phyloP scores from a whole-genome alignment of 1,140 invertebrate genomes.

The Hormaphis cornu region DNA sequence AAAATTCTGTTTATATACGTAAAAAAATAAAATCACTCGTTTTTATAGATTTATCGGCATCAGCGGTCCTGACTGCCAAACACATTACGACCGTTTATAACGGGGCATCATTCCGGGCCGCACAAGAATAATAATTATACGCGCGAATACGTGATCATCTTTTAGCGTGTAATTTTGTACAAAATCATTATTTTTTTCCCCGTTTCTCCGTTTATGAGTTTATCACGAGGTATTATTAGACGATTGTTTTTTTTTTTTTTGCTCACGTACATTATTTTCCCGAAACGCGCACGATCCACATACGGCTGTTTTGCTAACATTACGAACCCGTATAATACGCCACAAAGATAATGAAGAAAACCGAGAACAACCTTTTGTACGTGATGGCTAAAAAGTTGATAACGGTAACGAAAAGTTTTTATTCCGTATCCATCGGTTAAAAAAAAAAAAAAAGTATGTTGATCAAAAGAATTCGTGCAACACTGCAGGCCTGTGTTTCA shows the following conservation, averaged over 20 bases:
- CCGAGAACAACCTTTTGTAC: too few species aligned
- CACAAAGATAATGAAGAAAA: too few species aligned
- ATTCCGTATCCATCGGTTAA: too few species aligned
- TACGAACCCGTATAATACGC: too few species aligned
- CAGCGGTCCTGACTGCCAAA: not conserved
- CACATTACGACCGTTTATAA: slow-evolving; percentile 11
- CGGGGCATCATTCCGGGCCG: not conserved
- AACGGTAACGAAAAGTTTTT: too few species aligned
- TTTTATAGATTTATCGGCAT: slow-evolving; percentile 10
- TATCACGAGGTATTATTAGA: not conserved
- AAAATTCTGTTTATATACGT: slow-evolving; percentile 8
- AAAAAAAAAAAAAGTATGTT: too few species aligned
- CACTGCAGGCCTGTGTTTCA: too few species aligned
- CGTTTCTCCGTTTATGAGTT: not conserved
- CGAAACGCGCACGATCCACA: not conserved
- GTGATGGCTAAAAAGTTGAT: too few species aligned
- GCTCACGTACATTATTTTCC: not conserved
- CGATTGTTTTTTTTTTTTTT: not conserved
- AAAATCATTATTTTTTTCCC: not conserved
- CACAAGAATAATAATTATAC: slow-evolving; percentile 21
- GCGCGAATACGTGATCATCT: slow-evolving; percentile 10
- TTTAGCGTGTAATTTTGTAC: slow-evolving; percentile 14
- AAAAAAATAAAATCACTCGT: slow-evolving; percentile 7
- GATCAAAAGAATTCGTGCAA: too few species aligned
- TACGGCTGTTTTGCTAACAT: too few species aligned